These are phyloP conservation scores for Xiphophorus birchmanni DNA, from an alignment of 2,797 vertebrate species.

Conservation along the genomic window DNA sequence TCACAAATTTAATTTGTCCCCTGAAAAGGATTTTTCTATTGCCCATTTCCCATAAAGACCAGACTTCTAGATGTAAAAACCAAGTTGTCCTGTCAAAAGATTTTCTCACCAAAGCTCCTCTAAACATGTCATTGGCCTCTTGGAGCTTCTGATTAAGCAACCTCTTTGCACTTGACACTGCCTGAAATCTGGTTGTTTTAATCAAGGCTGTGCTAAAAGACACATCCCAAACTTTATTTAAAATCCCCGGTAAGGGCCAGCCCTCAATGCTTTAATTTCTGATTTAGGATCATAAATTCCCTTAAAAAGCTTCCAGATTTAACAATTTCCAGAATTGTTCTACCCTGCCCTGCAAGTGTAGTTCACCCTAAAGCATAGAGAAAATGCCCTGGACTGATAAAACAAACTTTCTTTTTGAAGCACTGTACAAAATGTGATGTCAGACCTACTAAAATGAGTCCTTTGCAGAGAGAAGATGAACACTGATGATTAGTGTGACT, in stretches of 20 bases:
- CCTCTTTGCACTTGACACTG: neutral
- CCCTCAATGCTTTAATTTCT: neutral
- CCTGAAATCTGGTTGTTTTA: neutral
- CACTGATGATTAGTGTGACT: conserved; percentile 51
- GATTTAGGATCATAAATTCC: neutral
- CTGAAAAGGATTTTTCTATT: neutral
- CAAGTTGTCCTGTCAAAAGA: neutral
- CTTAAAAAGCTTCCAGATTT: neutral
- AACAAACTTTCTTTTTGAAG: neutral
- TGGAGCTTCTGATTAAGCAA: neutral
- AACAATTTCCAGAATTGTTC: neutral
- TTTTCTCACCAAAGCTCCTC: neutral
- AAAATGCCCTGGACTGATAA: neutral
- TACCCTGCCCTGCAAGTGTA: neutral
- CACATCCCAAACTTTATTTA: neutral
- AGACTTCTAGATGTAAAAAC: neutral
- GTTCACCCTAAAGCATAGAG: neutral
- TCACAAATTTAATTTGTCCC: neutral
- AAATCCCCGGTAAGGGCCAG: neutral
- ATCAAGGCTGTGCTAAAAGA: neutral
- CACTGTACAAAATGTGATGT: conserved; percentile 19
- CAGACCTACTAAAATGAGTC: conserved; percentile 35
- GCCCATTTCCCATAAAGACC: neutral
- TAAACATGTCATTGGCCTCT: neutral
- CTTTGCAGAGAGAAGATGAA: conserved; percentile 33